These are phyloP conservation scores for Phyllostomus hastatus DNA, from an alignment of 2,113 vertebrate genomes.

Conservation along the genomic window DNA sequence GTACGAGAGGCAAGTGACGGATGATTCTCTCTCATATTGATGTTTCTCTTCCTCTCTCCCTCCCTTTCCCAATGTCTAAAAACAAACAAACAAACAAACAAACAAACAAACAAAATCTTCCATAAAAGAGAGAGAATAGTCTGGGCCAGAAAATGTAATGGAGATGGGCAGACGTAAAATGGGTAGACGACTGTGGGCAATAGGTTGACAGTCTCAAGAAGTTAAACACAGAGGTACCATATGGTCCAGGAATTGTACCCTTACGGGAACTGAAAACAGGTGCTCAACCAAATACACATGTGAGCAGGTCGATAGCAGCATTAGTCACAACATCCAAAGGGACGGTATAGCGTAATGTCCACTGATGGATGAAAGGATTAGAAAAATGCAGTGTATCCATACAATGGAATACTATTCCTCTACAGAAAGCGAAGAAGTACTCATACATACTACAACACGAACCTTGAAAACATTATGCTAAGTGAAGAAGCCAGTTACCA, in stretches of 20 bases:
- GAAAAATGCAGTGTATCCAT: neutral
- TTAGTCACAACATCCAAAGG: neutral
- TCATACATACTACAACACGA: neutral
- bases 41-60: too few relatives aligned
- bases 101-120: too few relatives aligned
- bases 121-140: too few relatives aligned
- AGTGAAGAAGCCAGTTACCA: neutral
- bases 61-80: too few relatives aligned
- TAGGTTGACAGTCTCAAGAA: neutral
- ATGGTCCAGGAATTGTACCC: neutral
- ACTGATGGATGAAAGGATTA: accelerated
- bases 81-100: too few relatives aligned
- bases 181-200: neutral
- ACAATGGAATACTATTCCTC: neutral
- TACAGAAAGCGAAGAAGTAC: neutral
- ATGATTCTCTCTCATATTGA: too few relatives aligned
- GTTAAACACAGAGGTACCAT: neutral
- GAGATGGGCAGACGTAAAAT: neutral
- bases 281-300: accelerated
- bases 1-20: too few relatives aligned
- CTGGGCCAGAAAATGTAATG: neutral
- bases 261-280: neutral
- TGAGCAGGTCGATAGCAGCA: accelerated
- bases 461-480: neutral
- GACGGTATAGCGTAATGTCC: neutral